Conservation (phyloP, 2,797 vertebrate species). For the Scleropages formosus region DNA sequence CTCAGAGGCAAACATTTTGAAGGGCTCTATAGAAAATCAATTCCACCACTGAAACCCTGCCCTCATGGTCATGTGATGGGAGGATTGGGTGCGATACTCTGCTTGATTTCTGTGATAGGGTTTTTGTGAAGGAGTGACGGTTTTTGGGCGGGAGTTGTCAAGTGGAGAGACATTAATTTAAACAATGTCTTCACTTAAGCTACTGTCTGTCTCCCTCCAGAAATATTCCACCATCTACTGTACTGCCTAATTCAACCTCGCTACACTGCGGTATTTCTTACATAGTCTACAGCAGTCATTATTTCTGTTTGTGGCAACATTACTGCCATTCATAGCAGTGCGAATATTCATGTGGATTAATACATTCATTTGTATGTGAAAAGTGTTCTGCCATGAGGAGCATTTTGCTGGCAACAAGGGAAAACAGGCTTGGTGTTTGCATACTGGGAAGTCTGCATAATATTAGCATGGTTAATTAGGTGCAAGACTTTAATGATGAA, state of each 20-base stretch:
- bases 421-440: slow-evolving; percentile 17
- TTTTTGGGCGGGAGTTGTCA: no score
- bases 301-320: slow-evolving; percentile 7
- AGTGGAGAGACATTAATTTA: no score
- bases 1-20: no score
- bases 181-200: neutral
- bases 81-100: no score
- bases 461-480: slow-evolving; percentile 4
- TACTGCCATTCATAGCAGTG: neutral
- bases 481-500: slow-evolving; percentile 38
- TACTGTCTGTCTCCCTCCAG: neutral
- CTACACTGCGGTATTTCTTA: neutral
- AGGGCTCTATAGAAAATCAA: no score
- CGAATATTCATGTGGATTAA: slow-evolving; percentile 1
- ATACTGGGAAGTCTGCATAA: slow-evolving; percentile 17
- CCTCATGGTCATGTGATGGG: neutral
- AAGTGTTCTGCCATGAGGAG: neutral
- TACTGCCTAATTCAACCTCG: neutral
- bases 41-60: no score
- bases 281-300: neutral
- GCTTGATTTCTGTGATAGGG: no score
- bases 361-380: neutral
- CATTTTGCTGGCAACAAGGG: neutral
- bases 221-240: neutral
- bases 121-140: no score